Evolutionary conservation across 2,888 invertebrate genomes (phyloP), one percentile per base, ranked within the genome.

Genomic region (Reticulitermes lucifugus): DNA sequence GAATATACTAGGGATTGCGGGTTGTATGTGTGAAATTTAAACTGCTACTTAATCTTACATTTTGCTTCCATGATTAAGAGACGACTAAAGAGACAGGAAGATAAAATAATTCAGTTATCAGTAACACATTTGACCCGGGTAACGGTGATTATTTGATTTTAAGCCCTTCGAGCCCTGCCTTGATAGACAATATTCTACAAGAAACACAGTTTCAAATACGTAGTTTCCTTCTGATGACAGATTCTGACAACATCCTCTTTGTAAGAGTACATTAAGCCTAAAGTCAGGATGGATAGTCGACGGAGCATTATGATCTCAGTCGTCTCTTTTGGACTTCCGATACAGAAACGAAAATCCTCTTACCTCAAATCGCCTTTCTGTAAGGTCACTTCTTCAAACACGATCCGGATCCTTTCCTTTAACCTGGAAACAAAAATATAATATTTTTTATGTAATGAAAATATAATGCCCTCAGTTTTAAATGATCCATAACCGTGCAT

Each of bases 361-460:
- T 89, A 96, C 96, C 96, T 96, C 88, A 95, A 91, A 89, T 96
- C 96, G 86, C 95, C 96, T 90, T 95, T 95, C 90, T 96, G 95
- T 88, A 96, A 92, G 84, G 94, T 93, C 88, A 96, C 93, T 91
- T 96, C 96, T 91, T 97, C 96, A 89, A 98, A 97, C 29, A 96
- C 93, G 88, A 97, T 92, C 89, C 96, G 95, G 88, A 98, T 95
- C 87, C 96, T 92, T 91, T 96, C 96, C 89, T 94, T 94, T 89
- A 93, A 92, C 90, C 95, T 96, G 93, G 43, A 86, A 87, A 73
- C 55, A 70, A 71, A 84, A 46, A 85, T 35, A 51, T 10, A 83
- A 80, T 59, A 6, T 6, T 14, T 60, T n/a, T 60, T 12, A 21
- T 12, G 22, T 5, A 35, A 35, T 35, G 35, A 35, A 35, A 35